Conservation (phyloP, 2,113 vertebrate genomes). For the Columbina picui region DNA sequence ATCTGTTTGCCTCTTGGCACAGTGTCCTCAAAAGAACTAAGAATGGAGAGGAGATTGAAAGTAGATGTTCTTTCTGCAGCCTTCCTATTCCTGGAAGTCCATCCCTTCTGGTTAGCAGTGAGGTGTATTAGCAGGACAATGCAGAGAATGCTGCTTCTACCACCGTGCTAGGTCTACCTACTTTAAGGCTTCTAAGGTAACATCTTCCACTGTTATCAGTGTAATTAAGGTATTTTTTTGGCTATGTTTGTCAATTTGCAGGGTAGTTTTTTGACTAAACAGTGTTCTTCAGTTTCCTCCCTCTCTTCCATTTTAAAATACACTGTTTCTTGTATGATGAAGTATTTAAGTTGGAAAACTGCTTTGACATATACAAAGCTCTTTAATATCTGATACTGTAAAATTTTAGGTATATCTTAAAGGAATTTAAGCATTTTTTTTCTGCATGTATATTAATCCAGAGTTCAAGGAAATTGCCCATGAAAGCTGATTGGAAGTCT, state of each 20-base stretch:
- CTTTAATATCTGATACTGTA: neutral
- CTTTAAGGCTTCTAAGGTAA: neutral
- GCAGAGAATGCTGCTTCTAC: neutral
- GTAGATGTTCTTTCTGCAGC: neutral
- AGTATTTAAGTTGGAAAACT: neutral
- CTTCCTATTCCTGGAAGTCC: neutral
- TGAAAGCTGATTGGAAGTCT: neutral
- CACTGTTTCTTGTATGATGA: neutral
- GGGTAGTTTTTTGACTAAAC: neutral
- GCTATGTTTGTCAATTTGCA: neutral
- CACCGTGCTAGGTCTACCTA: rapidly evolving
- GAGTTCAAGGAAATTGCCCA: neutral
- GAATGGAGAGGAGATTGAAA: neutral
- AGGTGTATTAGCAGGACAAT: neutral
- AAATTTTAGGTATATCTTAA: neutral
- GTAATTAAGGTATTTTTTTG: neutral
- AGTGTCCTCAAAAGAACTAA: neutral
- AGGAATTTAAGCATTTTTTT: neutral
- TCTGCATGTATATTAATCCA: neutral
- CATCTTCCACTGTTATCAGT: neutral
- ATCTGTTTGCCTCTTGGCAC: neutral
- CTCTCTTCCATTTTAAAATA: neutral
- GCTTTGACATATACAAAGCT: neutral
- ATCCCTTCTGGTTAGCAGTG: neutral
- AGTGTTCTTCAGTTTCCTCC: neutral